A percentile compares a stretch with the other conserved stretches of the same genome.
Evolutionary conservation across 2,888 invertebrate genomes (phyloP).

Genomic region (Mesorhabditis sp.): DNA sequence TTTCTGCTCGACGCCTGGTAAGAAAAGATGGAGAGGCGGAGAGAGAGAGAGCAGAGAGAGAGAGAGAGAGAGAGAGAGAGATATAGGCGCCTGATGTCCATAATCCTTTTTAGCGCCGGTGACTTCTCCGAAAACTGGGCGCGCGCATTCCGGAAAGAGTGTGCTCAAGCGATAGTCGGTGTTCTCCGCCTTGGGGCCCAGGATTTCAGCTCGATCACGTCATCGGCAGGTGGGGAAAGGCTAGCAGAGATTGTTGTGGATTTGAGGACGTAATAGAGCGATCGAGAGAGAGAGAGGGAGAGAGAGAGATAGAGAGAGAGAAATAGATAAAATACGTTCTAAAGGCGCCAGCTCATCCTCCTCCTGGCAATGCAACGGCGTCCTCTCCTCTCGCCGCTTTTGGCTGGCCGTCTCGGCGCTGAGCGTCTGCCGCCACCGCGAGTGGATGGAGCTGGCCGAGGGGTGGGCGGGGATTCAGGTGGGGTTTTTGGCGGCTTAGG

Average conservation of each 20-base stretch:
- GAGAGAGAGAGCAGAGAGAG: too few relatives aligned
- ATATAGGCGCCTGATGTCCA: too few relatives aligned
- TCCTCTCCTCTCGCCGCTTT: slow-evolving; percentile 33
- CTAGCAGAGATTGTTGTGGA: not conserved
- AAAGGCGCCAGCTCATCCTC: too few relatives aligned
- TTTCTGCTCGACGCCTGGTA: not conserved
- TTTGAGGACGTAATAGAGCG: not conserved
- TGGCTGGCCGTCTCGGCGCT: slow-evolving; percentile 90
- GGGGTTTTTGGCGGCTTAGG: slow-evolving; percentile 60
- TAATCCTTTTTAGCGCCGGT: slow-evolving; percentile 25
- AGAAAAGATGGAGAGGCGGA: not conserved
- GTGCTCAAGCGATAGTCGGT: slow-evolving; percentile 24
- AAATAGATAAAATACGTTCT: too few relatives aligned
- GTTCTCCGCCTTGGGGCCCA: not conserved
- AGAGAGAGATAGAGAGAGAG: too few relatives aligned
- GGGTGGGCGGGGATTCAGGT: not conserved
- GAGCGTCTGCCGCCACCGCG: slow-evolving; percentile 72
- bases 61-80: too few relatives aligned
- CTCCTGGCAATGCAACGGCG: not conserved
- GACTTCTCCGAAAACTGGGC: slow-evolving; percentile 43
- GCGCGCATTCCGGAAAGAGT: slow-evolving; percentile 27
- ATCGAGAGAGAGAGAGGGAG: too few relatives aligned
- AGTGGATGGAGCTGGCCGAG: slow-evolving; percentile 43
- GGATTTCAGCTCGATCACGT: not conserved
- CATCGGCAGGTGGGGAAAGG: not conserved